Percentiles rank a stretch among this genome's conserved stretches.
phyloP scores from a whole-genome alignment of 2,888 invertebrate species.

The Drosophila greeni region DNA sequence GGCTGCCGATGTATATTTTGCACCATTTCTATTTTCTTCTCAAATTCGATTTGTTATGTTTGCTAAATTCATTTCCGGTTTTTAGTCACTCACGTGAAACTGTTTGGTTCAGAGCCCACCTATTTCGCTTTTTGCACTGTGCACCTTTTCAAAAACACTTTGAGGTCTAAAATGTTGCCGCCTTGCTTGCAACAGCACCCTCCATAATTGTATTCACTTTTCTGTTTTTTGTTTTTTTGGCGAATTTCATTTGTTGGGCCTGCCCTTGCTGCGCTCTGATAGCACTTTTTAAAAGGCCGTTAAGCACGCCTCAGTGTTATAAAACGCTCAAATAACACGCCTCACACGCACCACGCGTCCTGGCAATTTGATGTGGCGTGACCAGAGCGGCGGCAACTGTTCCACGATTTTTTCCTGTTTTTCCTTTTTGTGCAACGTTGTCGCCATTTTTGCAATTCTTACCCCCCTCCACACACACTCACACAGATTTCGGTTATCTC shows the following conservation, averaged over 20 bases:
- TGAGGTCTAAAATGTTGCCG: constrained; percentile 23
- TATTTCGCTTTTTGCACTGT: not conserved
- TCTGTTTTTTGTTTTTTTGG: not conserved
- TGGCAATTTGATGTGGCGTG: constrained; percentile 69
- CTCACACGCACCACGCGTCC: constrained; percentile 66
- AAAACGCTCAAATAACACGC: constrained; percentile 67
- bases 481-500: constrained; percentile 23
- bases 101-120: no score
- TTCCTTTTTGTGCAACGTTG: constrained; percentile 30
- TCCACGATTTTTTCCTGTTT: constrained; percentile 33
- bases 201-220: constrained; percentile 2
- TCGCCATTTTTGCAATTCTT: constrained; percentile 36
- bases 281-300: constrained; percentile 70
- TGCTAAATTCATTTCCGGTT: constrained; percentile 47
- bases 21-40: constrained; percentile 47
- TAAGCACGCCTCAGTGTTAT: constrained; percentile 72
- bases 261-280: constrained; percentile 38
- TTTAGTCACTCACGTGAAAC: not conserved
- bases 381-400: constrained; percentile 51
- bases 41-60: constrained; percentile 63
- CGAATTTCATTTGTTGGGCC: not conserved
- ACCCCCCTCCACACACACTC: constrained; percentile 14
- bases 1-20: constrained; percentile 18
- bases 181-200: constrained; percentile 15
- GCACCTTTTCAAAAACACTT: not conserved